Evolutionary conservation across 2,888 invertebrate genomes (phyloP).

Genomic region (Drosophila dives): DNA sequence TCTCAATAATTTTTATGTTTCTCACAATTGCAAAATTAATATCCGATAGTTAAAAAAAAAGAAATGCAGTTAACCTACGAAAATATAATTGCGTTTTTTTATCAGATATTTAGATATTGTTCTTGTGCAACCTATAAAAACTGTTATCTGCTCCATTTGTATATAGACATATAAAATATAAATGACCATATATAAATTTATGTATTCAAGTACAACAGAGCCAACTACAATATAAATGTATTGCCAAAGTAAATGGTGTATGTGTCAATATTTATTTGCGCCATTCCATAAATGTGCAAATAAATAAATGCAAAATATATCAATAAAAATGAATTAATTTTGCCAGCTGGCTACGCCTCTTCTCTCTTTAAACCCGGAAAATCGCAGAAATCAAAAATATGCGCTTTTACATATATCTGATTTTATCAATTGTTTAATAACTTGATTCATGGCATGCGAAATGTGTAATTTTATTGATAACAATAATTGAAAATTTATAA

Average conservation of each 20-base stretch:
- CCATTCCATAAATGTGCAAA: constrained; percentile 45
- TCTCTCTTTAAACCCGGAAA: constrained; percentile 2
- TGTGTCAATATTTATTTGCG: constrained; percentile 61
- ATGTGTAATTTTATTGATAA: constrained; percentile 22
- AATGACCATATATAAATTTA: constrained; percentile 3
- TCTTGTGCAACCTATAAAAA: neutral
- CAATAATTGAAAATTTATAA: constrained; percentile 56
- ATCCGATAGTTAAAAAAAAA: neutral
- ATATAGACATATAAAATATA: neutral
- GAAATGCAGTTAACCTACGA: neutral
- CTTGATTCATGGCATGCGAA: constrained; percentile 21
- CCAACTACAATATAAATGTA: constrained; percentile 5
- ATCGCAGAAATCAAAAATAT: constrained; percentile 31
- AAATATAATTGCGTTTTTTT: neutral
- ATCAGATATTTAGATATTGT: neutral
- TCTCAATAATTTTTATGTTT: no score
- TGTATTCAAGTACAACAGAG: neutral
- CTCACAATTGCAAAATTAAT: no score
- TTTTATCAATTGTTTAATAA: constrained; percentile 28
- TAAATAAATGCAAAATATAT: constrained; percentile 63
- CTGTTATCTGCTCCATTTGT: constrained; percentile 16
- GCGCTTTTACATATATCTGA: constrained; percentile 18
- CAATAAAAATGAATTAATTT: constrained; percentile 68
- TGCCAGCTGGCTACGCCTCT: constrained; percentile 38
- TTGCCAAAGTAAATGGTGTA: constrained; percentile 57